Conservation (phyloP, 37 sponge, comb jelly and placozoan species). For the Aplysina aerophoba region DNA sequence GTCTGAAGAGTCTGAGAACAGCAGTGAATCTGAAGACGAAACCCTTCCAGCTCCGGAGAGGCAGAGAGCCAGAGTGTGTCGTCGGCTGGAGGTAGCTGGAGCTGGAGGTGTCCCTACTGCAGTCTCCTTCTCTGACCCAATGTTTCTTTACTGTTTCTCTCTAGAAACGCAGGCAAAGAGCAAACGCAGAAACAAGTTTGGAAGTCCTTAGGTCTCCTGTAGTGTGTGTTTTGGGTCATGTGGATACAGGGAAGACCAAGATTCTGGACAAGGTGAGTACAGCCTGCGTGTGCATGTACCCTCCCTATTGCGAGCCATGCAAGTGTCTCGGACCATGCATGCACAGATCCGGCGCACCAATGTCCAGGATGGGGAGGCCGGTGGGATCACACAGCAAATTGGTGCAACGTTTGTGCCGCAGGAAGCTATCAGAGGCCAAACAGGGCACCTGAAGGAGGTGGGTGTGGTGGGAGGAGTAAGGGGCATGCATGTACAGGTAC, state of each 20-base stretch:
- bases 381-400: constrained; percentile 99
- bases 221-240: constrained; percentile 98
- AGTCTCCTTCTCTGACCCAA: neutral
- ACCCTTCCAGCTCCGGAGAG: neutral
- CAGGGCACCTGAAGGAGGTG: constrained; percentile 91
- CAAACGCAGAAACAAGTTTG: no score
- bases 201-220: constrained; percentile 92
- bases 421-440: constrained; percentile 83
- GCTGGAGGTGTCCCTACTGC: neutral
- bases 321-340: neutral
- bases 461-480: no score
- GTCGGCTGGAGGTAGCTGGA: neutral
- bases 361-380: constrained; percentile 99
- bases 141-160: neutral
- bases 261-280: constrained; percentile 91
- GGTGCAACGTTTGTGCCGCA: constrained; percentile 98
- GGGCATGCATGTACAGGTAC: no score
- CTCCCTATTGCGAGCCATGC: neutral
- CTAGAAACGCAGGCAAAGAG: constrained; percentile 64
- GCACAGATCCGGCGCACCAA: constrained; percentile 70
- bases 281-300: neutral
- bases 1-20: constrained; percentile 43
- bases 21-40: neutral
- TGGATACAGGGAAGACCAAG: constrained; percentile 99
- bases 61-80: neutral